Percentiles rank a stretch among this genome's conserved stretches.
Conservation (phyloP, 1,140 invertebrate species). For the Adelges cooleyi region DNA sequence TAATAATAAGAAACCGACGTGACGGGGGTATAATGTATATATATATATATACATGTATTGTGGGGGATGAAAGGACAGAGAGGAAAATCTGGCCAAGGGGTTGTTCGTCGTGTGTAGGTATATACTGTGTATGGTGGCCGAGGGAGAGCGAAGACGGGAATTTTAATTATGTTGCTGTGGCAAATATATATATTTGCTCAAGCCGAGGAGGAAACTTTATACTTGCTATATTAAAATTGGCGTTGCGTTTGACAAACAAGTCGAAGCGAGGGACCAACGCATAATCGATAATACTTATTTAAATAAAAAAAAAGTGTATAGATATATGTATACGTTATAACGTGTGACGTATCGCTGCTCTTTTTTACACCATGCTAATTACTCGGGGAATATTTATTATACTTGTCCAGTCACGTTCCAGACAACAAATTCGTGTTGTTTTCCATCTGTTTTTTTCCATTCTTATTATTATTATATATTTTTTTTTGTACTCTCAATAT, state of each 20-base stretch:
- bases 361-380: not conserved
- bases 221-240: no score
- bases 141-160: not conserved
- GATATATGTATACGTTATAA: no score
- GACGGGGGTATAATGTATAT: no score
- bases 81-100: constrained; percentile 1
- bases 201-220: no score
- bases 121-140: not conserved
- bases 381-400: not conserved
- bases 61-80: no score
- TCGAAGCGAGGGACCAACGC: no score
- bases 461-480: not conserved
- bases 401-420: not conserved
- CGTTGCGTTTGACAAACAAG: no score
- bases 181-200: not conserved
- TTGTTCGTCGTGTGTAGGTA: not conserved
- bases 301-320: no score
- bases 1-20: not conserved
- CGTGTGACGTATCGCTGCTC: no score
- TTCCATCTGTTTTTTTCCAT: not conserved
- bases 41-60: no score
- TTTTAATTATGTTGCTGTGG: constrained; percentile 9
- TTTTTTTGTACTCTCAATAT: not conserved
- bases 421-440: not conserved
- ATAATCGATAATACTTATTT: no score